Percentiles rank a stretch among this genome's conserved stretches.
Evolutionary conservation across 2,113 vertebrate species (phyloP).

Genomic region (Antennarius striatus): DNA sequence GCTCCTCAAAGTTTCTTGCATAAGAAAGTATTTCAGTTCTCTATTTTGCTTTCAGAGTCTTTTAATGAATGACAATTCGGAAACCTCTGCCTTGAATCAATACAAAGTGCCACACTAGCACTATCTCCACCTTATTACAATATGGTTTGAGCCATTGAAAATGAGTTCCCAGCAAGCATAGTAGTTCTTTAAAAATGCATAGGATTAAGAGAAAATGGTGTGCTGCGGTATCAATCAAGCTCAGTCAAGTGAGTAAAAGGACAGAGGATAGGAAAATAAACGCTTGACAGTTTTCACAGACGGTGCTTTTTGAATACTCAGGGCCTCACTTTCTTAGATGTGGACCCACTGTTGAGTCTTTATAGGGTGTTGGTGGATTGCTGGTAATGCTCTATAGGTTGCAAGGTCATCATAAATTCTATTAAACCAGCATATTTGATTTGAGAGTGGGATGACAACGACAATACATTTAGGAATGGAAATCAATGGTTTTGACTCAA

Average conservation of each 20-base stretch:
- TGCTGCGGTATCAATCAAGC: slow-evolving; percentile 73
- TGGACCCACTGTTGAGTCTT: slow-evolving; percentile 1
- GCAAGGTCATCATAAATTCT: slow-evolving; percentile 31
- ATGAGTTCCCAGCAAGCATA: slow-evolving; percentile 67
- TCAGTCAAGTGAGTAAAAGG: slow-evolving; percentile 65
- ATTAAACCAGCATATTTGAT: slow-evolving; percentile 19
- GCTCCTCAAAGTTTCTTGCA: slow-evolving; percentile 20
- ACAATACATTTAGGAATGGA: slow-evolving; percentile 11
- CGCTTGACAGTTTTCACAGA: slow-evolving; percentile 57
- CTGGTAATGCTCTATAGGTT: slow-evolving; percentile 20
- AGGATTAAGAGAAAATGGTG: slow-evolving; percentile 72
- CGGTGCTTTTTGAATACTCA: slow-evolving; percentile 24
- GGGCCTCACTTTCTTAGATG: slow-evolving; percentile 20
- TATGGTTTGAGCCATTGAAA: slow-evolving; percentile 66
- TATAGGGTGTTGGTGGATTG: neutral
- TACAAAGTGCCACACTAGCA: slow-evolving; percentile 67
- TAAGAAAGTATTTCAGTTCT: slow-evolving; percentile 33
- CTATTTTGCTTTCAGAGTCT: slow-evolving; percentile 61
- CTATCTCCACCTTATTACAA: slow-evolving; percentile 72
- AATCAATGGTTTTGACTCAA: slow-evolving; percentile 31
- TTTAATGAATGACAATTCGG: slow-evolving; percentile 74
- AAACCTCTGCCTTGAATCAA: slow-evolving; percentile 64
- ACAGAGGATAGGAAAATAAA: slow-evolving; percentile 64
- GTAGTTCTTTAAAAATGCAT: slow-evolving; percentile 81
- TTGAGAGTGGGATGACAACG: slow-evolving; percentile 22